A percentile compares a stretch with the other conserved stretches of the same genome.
Evolutionary conservation across 2,888 invertebrate genomes (phyloP).

Genomic region (Stenoptilia bipunctidactyla): DNA sequence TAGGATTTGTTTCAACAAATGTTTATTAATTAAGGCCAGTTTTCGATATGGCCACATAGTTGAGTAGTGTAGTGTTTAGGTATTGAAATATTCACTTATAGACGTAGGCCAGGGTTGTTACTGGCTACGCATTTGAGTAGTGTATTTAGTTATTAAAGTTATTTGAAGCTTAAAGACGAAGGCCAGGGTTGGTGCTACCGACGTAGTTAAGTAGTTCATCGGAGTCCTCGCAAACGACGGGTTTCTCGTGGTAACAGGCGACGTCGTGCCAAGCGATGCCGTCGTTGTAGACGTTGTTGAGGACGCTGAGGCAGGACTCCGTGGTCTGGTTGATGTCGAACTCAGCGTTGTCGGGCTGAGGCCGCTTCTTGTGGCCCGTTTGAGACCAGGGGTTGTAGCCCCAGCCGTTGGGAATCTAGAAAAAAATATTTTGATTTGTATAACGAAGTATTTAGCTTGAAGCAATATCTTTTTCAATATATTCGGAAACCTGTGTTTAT

Average conservation of each 20-base stretch:
- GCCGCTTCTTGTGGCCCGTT: conserved; percentile 90
- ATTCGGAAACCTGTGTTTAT: no score
- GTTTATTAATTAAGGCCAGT: no score
- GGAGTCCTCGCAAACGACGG: conserved; percentile 91
- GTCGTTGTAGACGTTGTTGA: conserved; percentile 94
- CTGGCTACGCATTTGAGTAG: no score
- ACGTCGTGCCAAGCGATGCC: conserved; percentile 96
- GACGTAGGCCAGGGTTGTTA: background rate
- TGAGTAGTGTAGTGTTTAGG: background rate
- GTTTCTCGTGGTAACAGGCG: conserved; percentile 93
- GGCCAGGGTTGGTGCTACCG: conserved; percentile 85
- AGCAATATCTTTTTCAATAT: background rate
- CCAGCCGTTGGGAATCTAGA: conserved; percentile 75
- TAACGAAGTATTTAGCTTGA: conserved; percentile 4
- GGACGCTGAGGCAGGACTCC: conserved; percentile 87
- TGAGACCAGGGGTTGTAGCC: conserved; percentile 92
- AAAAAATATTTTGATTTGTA: conserved; percentile 16
- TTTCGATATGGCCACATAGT: no score
- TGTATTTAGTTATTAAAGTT: conserved; percentile 7
- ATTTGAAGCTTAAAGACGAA: conserved; percentile 77
- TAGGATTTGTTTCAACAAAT: no score
- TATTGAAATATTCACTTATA: background rate
- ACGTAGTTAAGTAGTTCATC: conserved; percentile 90
- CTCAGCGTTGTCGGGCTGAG: conserved; percentile 92
- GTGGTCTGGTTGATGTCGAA: conserved; percentile 90